These are phyloP conservation scores for Antheraea yamamai DNA, from an alignment of 2,888 invertebrate genomes.

Conservation along the genomic window DNA sequence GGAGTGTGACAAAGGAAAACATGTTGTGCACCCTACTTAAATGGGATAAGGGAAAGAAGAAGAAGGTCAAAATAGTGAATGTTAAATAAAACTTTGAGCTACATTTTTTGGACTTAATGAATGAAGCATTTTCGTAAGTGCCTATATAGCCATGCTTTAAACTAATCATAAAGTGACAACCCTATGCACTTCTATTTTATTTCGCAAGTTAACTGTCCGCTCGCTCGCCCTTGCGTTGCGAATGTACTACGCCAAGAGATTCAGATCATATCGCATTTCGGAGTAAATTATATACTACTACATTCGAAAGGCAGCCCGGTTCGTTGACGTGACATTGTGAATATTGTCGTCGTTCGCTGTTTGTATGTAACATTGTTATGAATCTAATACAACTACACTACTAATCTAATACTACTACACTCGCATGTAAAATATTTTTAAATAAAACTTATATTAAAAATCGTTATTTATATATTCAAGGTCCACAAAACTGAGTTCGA, in stretches of 20 bases:
- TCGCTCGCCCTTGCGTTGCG: slow-evolving; percentile 19
- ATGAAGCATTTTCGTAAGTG: too few relatives aligned
- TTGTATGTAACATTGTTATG: background rate
- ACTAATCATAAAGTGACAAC: background rate
- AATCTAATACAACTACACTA: background rate
- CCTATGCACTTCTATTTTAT: background rate
- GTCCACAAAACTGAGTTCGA: too few relatives aligned
- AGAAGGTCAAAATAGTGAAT: too few relatives aligned
- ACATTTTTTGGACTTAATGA: too few relatives aligned
- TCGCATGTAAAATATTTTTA: background rate
- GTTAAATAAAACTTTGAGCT: too few relatives aligned
- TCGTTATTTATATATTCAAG: too few relatives aligned
- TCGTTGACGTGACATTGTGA: slow-evolving; percentile 33
- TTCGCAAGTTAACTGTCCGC: slow-evolving; percentile 5
- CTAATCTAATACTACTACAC: background rate
- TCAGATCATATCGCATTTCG: slow-evolving; percentile 19
- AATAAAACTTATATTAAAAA: too few relatives aligned
- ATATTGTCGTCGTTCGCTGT: slow-evolving; percentile 29
- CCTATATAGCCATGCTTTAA: too few relatives aligned
- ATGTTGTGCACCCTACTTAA: too few relatives aligned
- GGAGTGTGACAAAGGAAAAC: too few relatives aligned
- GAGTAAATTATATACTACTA: slow-evolving; percentile 11
- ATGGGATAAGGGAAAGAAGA: too few relatives aligned
- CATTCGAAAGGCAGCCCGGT: slow-evolving; percentile 15
- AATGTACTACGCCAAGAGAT: slow-evolving; percentile 13